Conservation (phyloP, 1,140 invertebrate genomes). For the Tetranychus cinnabarinus region DNA sequence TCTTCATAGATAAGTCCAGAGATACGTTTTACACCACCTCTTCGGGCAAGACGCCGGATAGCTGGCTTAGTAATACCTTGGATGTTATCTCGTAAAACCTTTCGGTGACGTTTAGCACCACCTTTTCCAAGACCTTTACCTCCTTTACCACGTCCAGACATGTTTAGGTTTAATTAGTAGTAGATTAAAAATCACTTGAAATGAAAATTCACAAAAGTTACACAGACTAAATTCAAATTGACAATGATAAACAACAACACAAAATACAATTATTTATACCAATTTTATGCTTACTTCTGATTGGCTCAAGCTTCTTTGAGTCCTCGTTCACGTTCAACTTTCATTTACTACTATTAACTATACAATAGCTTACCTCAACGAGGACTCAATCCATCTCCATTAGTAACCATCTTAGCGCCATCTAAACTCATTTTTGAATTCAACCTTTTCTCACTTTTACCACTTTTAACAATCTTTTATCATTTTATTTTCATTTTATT, state of each 20-base stretch:
- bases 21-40: constrained; percentile 49
- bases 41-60: constrained; percentile 36
- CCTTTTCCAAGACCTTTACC: constrained; percentile 23
- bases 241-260: neutral
- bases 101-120: constrained; percentile 22
- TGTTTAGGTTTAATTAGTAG: constrained; percentile 3
- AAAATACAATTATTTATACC: neutral
- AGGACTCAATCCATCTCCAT: no score
- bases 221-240: neutral
- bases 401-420: no score
- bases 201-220: neutral
- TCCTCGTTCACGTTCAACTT: neutral
- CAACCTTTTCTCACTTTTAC: no score
- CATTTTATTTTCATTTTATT: no score
- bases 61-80: constrained; percentile 43
- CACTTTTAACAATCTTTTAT: no score
- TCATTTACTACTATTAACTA: neutral
- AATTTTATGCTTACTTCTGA: neutral
- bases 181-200: neutral
- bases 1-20: constrained; percentile 47
- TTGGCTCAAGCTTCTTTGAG: neutral
- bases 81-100: constrained; percentile 40
- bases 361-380: no score
- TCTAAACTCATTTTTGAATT: no score
- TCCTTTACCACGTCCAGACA: constrained; percentile 23